Evolutionary conservation across 2,888 invertebrate species (phyloP).

Genomic region (Sesia bembeciformis): DNA sequence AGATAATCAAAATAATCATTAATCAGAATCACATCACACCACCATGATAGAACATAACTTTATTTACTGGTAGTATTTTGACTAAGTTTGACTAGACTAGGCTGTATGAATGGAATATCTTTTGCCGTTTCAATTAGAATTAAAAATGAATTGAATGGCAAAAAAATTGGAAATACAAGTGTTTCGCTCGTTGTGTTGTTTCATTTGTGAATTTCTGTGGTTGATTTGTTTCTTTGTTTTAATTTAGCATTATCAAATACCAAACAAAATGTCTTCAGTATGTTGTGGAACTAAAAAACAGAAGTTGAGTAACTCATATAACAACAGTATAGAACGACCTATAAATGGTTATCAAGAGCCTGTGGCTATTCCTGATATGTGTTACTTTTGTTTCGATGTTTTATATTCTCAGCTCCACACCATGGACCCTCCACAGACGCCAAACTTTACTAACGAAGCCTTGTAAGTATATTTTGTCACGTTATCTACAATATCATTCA

Average conservation of each 20-base stretch:
- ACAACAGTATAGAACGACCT: constrained; percentile 75
- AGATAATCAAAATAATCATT: too few species aligned
- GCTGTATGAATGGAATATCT: too few species aligned
- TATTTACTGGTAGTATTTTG: too few species aligned
- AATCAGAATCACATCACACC: too few species aligned
- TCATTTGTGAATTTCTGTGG: constrained; percentile 39
- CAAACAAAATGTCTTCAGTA: constrained; percentile 85
- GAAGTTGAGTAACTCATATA: constrained; percentile 83
- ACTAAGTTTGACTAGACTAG: too few species aligned
- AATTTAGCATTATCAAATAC: constrained; percentile 22
- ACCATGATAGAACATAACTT: too few species aligned
- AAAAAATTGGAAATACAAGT: background rate
- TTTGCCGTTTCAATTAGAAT: too few species aligned
- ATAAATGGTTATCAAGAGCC: constrained; percentile 66
- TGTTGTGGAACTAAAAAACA: constrained; percentile 95
- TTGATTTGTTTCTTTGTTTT: constrained; percentile 33
- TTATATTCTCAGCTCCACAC: constrained; percentile 95
- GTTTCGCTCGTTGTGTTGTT: constrained; percentile 20
- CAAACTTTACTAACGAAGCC: constrained; percentile 94
- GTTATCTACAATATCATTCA: constrained; percentile 24
- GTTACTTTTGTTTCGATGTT: constrained; percentile 99
- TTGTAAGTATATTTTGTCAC: constrained; percentile 80
- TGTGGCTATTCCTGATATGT: constrained; percentile 96
- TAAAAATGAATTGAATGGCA: background rate
- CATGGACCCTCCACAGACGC: constrained; percentile 92